Conservation (phyloP, 2,888 invertebrate genomes). For the Minunthozetes semirufus region DNA sequence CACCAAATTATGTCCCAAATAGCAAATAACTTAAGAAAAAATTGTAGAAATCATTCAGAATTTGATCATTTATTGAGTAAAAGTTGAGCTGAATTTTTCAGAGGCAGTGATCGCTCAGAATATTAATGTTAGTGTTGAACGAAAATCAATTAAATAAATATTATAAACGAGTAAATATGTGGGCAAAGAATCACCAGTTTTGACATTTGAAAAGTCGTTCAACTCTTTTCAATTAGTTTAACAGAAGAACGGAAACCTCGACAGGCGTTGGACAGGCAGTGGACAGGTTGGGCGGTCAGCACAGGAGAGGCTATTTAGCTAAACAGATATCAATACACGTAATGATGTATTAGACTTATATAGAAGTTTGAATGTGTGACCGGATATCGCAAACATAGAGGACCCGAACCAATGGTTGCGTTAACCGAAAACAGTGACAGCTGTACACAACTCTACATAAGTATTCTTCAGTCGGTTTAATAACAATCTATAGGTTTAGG, state of each 20-base stretch:
- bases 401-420: background rate
- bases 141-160: constrained; percentile 25
- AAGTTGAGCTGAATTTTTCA: background rate
- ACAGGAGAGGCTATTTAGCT: background rate
- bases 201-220: constrained; percentile 23
- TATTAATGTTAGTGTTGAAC: background rate
- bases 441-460: background rate
- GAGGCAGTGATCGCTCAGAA: background rate
- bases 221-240: constrained; percentile 27
- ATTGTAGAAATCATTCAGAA: background rate
- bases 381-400: constrained; percentile 23
- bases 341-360: constrained; percentile 17
- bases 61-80: background rate
- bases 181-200: background rate
- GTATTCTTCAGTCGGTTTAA: background rate
- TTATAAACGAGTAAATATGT: background rate
- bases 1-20: constrained; percentile 1
- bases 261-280: background rate
- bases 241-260: constrained; percentile 18
- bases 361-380: background rate
- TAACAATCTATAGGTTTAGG: constrained; percentile 19
- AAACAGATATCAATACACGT: constrained; percentile 30
- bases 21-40: background rate
- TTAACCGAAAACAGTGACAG: constrained; percentile 7
- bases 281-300: constrained; percentile 17